Percentiles rank a stretch among this genome's conserved stretches.
phyloP scores from a whole-genome alignment of 2,113 vertebrate genomes.

The Sigmodon hispidus region DNA sequence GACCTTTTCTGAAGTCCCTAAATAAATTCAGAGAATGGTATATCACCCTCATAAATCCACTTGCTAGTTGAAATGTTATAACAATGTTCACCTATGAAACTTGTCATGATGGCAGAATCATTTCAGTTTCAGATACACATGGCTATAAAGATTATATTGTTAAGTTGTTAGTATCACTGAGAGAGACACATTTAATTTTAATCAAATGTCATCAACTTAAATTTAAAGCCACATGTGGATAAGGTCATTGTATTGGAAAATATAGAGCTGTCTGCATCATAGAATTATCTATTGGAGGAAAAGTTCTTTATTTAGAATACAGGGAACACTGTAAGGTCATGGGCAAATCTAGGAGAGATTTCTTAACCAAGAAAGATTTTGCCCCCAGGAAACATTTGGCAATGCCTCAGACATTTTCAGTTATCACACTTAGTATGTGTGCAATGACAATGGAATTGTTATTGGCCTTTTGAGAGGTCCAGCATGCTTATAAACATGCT shows the following conservation, averaged over 20 bases:
- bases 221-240: neutral
- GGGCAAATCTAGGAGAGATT: neutral
- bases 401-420: neutral
- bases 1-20: neutral
- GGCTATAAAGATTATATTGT: neutral
- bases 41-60: neutral
- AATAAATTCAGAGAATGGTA: neutral
- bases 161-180: neutral
- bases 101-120: neutral
- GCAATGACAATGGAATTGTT: neutral
- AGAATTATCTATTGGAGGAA: neutral
- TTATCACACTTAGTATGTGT: neutral
- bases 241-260: neutral
- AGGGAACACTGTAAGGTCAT: neutral
- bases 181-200: neutral
- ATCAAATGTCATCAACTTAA: neutral
- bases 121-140: neutral
- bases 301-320: neutral
- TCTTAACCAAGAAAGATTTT: neutral
- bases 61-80: neutral
- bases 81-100: neutral
- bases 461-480: no score
- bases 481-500: neutral
- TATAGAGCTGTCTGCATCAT: neutral
- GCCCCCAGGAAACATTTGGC: neutral